A percentile compares a stretch with the other conserved stretches of the same genome.
phyloP scores from a whole-genome alignment of 1,140 invertebrate species.

The Drosophila nikananu region DNA sequence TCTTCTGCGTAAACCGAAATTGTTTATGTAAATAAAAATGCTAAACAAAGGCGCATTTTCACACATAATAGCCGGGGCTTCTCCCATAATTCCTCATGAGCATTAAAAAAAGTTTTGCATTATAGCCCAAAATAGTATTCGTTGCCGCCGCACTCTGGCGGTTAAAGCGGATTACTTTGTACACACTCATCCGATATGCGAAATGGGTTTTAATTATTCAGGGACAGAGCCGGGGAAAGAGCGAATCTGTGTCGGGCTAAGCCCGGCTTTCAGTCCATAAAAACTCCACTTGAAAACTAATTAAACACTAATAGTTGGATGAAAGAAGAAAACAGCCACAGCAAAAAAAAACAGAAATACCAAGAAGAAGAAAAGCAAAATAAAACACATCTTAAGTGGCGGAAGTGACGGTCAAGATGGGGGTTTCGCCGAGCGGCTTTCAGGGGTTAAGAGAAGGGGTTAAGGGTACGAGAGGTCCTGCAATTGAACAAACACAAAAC shows the following conservation, averaged over 20 bases:
- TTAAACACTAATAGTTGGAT: constrained; percentile 83
- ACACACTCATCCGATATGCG: constrained; percentile 55
- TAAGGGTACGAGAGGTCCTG: constrained; percentile 34
- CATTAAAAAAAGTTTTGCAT: constrained; percentile 63
- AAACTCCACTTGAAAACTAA: constrained; percentile 85
- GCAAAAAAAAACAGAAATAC: constrained; percentile 3
- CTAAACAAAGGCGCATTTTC: constrained; percentile 39
- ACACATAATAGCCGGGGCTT: constrained; percentile 40
- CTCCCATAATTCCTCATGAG: constrained; percentile 63
- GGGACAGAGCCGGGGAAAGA: constrained; percentile 24
- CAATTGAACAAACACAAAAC: constrained; percentile 61
- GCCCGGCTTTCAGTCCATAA: constrained; percentile 71
- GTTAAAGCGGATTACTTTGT: constrained; percentile 71
- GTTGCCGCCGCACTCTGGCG: constrained; percentile 6
- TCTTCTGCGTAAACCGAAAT: constrained; percentile 36
- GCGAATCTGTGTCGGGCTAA: constrained; percentile 41
- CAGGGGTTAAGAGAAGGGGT: background rate
- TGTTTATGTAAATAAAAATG: constrained; percentile 54
- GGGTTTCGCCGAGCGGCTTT: constrained; percentile 4
- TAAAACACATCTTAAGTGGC: constrained; percentile 62
- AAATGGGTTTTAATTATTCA: constrained; percentile 74
- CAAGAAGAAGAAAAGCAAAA: constrained; percentile 34
- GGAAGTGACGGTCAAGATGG: constrained; percentile 56
- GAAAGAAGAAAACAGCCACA: constrained; percentile 5
- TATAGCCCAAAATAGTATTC: constrained; percentile 13